Conservation (phyloP, 2,888 invertebrate species). For the Acleris holmiana region DNA sequence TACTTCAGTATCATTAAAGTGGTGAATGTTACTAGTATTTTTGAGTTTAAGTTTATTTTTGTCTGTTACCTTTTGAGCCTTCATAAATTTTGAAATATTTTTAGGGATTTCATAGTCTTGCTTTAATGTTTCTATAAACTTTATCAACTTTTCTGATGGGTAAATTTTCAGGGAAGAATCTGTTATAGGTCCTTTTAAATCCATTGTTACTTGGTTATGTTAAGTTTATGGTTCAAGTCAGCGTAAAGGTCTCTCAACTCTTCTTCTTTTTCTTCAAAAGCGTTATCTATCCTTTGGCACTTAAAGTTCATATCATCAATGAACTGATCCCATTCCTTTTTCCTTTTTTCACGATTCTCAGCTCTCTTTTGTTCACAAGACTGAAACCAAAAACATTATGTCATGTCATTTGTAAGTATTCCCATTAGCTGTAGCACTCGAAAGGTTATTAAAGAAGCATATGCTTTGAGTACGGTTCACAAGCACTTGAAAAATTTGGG, state of each 20-base stretch:
- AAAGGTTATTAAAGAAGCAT: too few species aligned
- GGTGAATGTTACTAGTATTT: constrained; percentile 46
- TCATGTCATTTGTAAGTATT: too few species aligned
- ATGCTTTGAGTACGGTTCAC: too few species aligned
- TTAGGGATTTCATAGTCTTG: constrained; percentile 76
- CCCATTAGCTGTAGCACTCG: too few species aligned
- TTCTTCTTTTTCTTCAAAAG: constrained; percentile 91
- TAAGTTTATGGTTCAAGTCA: constrained; percentile 89
- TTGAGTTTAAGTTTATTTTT: constrained; percentile 43
- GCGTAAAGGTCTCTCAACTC: constrained; percentile 90
- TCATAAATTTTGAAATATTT: constrained; percentile 71
- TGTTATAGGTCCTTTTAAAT: constrained; percentile 85
- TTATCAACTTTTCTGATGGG: constrained; percentile 84
- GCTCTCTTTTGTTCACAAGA: constrained; percentile 53
- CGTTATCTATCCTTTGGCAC: constrained; percentile 90
- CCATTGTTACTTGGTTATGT: constrained; percentile 81
- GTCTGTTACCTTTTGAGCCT: constrained; percentile 46
- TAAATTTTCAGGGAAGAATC: constrained; percentile 86
- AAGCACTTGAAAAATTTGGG: too few species aligned
- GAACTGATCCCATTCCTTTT: constrained; percentile 88
- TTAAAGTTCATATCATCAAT: constrained; percentile 91
- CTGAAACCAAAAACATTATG: constrained; percentile 49
- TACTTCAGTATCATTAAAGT: constrained; percentile 57
- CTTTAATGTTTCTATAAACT: constrained; percentile 81
- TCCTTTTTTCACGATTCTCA: constrained; percentile 64